A percentile compares a stretch with the other conserved stretches of the same genome.
phyloP scores from a whole-genome alignment of 2,113 vertebrate species.

The Heterochromis multidens region DNA sequence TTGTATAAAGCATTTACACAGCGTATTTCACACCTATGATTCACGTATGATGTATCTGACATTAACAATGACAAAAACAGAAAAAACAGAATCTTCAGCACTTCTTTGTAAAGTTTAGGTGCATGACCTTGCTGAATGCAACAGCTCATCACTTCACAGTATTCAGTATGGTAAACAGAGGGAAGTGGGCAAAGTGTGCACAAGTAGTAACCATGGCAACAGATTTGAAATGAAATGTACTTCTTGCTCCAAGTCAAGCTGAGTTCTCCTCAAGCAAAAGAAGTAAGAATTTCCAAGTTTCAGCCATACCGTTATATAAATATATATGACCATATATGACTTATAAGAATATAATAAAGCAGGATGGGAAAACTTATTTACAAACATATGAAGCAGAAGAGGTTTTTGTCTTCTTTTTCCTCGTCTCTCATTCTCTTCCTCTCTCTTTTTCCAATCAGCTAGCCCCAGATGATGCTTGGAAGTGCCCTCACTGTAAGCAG shows the following conservation, averaged over 20 bases:
- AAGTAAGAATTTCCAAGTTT: background rate
- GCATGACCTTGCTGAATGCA: background rate
- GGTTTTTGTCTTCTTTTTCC: background rate
- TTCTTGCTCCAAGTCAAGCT: fast-evolving
- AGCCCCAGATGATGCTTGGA: constrained; percentile 91
- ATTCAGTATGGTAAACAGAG: background rate
- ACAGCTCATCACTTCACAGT: background rate
- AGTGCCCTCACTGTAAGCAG: constrained; percentile 89
- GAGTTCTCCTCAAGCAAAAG: fast-evolving
- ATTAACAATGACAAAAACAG: background rate
- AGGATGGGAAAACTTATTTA: background rate
- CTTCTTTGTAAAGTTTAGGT: background rate
- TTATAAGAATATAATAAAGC: background rate
- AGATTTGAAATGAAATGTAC: background rate
- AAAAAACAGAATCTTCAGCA: background rate
- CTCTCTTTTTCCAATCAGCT: constrained; percentile 69
- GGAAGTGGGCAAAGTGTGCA: background rate
- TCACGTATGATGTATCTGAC: background rate
- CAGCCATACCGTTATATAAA: background rate
- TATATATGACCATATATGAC: no score
- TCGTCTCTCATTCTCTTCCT: background rate
- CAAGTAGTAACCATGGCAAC: background rate
- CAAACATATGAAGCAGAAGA: background rate
- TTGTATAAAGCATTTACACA: no score
- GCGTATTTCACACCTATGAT: background rate